phyloP scores from a whole-genome alignment of 2,888 invertebrate species.

The Nebria brevicollis region DNA sequence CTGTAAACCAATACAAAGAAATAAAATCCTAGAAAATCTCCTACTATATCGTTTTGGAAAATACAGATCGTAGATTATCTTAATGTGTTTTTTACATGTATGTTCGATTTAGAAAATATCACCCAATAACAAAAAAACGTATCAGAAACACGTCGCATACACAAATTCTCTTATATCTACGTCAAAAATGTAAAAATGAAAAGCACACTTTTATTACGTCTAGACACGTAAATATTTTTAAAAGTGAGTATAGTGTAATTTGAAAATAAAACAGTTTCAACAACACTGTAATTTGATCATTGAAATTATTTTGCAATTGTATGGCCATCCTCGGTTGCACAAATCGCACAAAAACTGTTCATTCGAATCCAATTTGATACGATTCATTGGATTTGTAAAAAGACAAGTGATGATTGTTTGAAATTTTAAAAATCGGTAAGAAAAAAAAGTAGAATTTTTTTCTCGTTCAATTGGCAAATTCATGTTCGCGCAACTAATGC shows the following conservation, averaged over 20 bases:
- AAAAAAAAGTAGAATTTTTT: neutral
- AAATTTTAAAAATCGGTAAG: neutral
- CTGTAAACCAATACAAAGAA: too few relatives aligned
- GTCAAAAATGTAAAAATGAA: neutral
- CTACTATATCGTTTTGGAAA: too few relatives aligned
- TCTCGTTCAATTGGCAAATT: conserved; percentile 13
- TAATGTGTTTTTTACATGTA: too few relatives aligned
- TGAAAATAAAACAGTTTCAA: neutral
- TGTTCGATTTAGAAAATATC: too few relatives aligned
- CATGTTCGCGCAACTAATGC: conserved; percentile 2
- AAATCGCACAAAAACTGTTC: neutral
- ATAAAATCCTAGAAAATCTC: too few relatives aligned
- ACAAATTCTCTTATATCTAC: neutral
- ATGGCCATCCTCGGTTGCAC: neutral
- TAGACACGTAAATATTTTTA: neutral
- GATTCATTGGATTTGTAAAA: neutral
- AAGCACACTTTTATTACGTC: neutral
- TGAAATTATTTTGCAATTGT: neutral
- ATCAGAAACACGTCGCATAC: neutral
- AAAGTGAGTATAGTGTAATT: neutral
- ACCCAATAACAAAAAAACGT: neutral
- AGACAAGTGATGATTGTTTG: neutral
- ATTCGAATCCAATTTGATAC: neutral
- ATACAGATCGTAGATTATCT: too few relatives aligned
- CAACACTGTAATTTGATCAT: neutral